These are phyloP conservation scores for Spinibarbus caldwelli DNA, from an alignment of 2,797 vertebrate genomes.

Conservation along the genomic window DNA sequence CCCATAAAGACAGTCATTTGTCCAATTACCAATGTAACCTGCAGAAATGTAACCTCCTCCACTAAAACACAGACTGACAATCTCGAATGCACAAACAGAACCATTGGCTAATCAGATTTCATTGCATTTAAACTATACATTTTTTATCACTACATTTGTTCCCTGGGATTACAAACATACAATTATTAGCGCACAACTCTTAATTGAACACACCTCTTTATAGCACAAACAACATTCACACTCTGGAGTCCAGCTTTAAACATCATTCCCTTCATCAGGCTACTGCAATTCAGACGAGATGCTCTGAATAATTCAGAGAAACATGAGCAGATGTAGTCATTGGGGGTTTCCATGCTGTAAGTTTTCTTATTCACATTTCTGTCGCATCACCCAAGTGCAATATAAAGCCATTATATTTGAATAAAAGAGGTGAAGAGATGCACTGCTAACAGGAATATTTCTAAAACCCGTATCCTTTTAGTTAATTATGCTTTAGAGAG, in stretches of 20 bases:
- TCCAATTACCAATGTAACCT: not conserved
- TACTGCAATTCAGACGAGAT: conserved; percentile 54
- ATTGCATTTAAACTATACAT: not conserved
- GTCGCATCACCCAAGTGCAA: not conserved
- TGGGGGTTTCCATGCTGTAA: conserved; percentile 46
- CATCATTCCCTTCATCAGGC: conserved; percentile 53
- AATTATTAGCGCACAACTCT: not conserved
- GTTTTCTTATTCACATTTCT: conserved; percentile 2
- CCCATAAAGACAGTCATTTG: not conserved
- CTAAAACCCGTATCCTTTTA: not conserved
- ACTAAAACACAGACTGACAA: not conserved
- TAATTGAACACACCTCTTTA: not conserved
- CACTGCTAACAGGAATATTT: conserved; percentile 37
- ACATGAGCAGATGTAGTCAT: conserved; percentile 59
- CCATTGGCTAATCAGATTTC: not conserved
- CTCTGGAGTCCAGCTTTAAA: not conserved
- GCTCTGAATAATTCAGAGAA: conserved; percentile 77
- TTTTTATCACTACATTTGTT: not conserved
- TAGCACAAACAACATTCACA: conserved; percentile 2
- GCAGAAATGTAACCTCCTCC: not conserved
- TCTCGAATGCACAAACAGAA: not conserved
- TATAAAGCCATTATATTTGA: not conserved
- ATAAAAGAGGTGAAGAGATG: conserved; percentile 19
- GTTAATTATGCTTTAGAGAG: conserved; percentile 27
- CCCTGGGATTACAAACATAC: not conserved